Evolutionary conservation across 2,797 vertebrate species (phyloP).

Genomic region (Macrochelys suwanniensis): DNA sequence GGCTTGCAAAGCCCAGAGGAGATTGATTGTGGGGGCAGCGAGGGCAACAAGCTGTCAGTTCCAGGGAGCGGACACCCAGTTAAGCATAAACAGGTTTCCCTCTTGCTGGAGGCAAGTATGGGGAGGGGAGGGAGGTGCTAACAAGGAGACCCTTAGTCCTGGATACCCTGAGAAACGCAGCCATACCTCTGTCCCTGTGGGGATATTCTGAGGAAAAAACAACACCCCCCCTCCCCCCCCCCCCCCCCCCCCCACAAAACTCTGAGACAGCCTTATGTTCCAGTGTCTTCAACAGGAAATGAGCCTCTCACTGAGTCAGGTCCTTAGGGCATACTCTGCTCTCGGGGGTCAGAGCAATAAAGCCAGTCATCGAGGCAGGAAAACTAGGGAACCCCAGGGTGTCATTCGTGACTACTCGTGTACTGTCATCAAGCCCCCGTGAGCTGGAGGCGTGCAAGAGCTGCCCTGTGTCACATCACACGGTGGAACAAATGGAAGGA

Average conservation of each 20-base stretch:
- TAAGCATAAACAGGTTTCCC: background rate
- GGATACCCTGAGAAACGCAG: background rate
- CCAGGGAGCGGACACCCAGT: background rate
- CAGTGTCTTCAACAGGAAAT: background rate
- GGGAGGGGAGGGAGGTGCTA: too few relatives aligned
- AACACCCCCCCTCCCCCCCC: too few relatives aligned
- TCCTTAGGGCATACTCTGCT: background rate
- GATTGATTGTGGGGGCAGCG: background rate
- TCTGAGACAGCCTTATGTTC: background rate
- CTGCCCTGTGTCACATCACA: background rate
- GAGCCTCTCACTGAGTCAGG: background rate
- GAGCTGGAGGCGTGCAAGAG: background rate
- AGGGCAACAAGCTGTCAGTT: background rate
- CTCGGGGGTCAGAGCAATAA: background rate
- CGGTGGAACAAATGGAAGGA: conserved; percentile 18
- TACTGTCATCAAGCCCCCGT: background rate
- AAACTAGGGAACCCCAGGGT: background rate
- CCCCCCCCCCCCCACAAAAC: background rate
- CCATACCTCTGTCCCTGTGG: background rate
- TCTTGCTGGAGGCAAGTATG: background rate
- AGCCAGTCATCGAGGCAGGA: background rate
- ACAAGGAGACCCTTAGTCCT: background rate
- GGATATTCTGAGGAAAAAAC: background rate
- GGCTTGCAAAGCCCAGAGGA: background rate
- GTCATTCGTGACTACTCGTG: background rate